Conservation (phyloP, 2,888 invertebrate species). For the Aelia acuminata region DNA sequence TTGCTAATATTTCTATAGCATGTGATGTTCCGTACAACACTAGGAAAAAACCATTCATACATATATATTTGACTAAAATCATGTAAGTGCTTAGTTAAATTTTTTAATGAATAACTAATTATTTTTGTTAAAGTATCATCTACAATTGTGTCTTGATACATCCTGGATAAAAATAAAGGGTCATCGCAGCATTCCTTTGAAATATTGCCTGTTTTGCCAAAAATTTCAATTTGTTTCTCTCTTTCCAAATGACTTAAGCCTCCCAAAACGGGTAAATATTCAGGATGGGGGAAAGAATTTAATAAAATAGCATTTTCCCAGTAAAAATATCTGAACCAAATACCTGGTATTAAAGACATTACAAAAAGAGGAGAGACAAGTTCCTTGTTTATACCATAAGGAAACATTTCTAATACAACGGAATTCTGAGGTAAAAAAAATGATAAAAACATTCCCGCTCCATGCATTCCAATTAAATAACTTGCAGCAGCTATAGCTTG, state of each 20-base stretch:
- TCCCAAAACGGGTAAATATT: constrained; percentile 68
- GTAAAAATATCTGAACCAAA: constrained; percentile 69
- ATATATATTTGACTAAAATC: not conserved
- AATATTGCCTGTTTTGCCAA: constrained; percentile 67
- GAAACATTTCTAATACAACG: constrained; percentile 71
- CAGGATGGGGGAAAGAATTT: constrained; percentile 68
- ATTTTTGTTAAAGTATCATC: constrained; percentile 66
- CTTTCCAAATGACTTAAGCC: constrained; percentile 68
- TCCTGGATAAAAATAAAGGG: constrained; percentile 71
- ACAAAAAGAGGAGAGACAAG: constrained; percentile 71
- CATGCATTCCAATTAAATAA: constrained; percentile 68
- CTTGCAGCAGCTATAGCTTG: constrained; percentile 62
- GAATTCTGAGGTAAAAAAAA: constrained; percentile 69
- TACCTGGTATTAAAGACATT: constrained; percentile 68
- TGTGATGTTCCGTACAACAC: constrained; percentile 58
- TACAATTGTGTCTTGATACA: constrained; percentile 72
- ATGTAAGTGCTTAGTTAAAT: not conserved
- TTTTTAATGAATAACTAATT: constrained; percentile 43
- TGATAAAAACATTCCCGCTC: constrained; percentile 70
- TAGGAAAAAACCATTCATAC: constrained; percentile 62
- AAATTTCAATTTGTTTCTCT: constrained; percentile 67
- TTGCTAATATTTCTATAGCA: constrained; percentile 52
- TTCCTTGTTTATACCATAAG: constrained; percentile 70
- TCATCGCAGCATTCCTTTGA: constrained; percentile 71
- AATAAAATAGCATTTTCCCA: constrained; percentile 69